These are phyloP conservation scores for Spizella passerina DNA, from an alignment of 2,797 vertebrate species.

Conservation along the genomic window DNA sequence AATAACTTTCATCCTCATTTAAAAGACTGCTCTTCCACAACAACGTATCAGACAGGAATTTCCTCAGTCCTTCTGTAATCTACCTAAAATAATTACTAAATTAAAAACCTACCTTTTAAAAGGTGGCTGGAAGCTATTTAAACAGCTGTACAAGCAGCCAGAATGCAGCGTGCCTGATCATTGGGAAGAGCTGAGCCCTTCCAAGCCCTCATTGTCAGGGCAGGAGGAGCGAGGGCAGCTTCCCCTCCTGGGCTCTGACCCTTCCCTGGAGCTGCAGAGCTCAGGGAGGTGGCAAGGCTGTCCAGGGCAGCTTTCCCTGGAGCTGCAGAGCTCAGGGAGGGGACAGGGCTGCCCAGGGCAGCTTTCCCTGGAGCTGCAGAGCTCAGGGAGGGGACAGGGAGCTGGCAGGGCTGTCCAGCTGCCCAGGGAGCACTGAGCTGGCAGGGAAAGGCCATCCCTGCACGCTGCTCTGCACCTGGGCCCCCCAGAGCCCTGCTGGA, in stretches of 20 bases:
- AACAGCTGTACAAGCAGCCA: neutral
- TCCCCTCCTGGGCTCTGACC: neutral
- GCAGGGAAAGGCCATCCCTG: neutral
- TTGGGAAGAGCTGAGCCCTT: neutral
- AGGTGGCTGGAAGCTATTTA: neutral
- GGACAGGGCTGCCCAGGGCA: neutral
- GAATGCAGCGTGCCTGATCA: neutral
- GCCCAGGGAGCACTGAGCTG: neutral
- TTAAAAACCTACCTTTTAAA: neutral
- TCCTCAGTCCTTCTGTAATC: neutral
- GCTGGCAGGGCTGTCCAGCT: fast-evolving
- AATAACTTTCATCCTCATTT: neutral
- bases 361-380: too few species aligned
- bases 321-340: neutral
- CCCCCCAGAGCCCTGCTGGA: neutral
- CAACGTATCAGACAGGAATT: neutral
- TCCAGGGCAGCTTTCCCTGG: too few species aligned
- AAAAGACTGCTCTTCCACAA: neutral
- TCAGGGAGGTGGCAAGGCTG: too few species aligned
- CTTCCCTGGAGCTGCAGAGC: neutral
- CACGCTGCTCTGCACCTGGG: neutral
- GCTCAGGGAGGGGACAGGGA: too few species aligned
- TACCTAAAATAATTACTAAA: neutral
- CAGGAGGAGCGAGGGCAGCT: fast-evolving
- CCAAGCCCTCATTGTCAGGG: too few species aligned